phyloP scores from a whole-genome alignment of 1,140 invertebrate species.

The Calephelis nemesis region DNA sequence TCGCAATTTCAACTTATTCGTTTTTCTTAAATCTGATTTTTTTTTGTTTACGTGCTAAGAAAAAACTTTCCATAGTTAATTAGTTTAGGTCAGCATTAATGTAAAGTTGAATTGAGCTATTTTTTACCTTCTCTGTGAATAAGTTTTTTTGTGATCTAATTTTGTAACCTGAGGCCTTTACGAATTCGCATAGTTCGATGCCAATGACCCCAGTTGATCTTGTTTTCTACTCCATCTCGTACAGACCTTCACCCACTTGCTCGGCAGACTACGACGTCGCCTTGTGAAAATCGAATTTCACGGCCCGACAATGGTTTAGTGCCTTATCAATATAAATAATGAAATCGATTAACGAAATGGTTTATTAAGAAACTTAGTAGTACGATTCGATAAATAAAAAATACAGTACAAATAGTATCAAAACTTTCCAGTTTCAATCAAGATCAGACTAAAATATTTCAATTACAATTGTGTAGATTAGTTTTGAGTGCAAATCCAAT shows the following conservation, averaged over 20 bases:
- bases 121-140: neutral
- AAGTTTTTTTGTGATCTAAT: neutral
- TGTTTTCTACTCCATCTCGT: conserved; percentile 54
- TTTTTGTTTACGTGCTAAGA: no score
- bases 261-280: conserved; percentile 45
- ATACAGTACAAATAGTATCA: conserved; percentile 22
- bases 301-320: conserved; percentile 50
- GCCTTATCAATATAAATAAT: conserved; percentile 50
- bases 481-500: no score
- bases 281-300: conserved; percentile 66
- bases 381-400: conserved; percentile 48
- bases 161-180: conserved; percentile 10
- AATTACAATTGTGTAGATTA: no score
- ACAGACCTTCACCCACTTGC: conserved; percentile 63
- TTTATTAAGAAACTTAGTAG: conserved; percentile 73
- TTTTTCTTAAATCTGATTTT: no score
- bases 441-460: neutral
- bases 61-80: no score
- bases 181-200: conserved; percentile 18
- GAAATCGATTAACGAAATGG: conserved; percentile 66
- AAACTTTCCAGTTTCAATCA: conserved; percentile 10
- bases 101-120: neutral
- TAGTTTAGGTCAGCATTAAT: no score
- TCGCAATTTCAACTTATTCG: no score
- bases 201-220: conserved; percentile 38